These are phyloP conservation scores for Tachycineta bicolor DNA, from an alignment of 2,113 vertebrate species.

Conservation along the genomic window DNA sequence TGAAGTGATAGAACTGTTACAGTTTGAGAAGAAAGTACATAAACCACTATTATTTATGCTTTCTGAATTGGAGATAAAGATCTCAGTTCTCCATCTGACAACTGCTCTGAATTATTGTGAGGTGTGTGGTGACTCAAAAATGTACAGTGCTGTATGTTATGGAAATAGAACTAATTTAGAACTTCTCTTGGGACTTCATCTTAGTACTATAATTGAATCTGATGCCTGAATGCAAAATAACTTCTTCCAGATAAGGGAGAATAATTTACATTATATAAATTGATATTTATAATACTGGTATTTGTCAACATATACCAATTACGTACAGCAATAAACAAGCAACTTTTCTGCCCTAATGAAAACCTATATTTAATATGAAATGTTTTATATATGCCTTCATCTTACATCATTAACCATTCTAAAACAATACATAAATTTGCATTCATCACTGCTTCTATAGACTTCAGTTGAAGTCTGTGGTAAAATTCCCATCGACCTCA, in stretches of 20 bases:
- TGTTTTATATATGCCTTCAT: background rate
- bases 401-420: background rate
- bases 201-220: constrained; percentile 9
- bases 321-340: background rate
- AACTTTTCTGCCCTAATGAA: background rate
- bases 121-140: background rate
- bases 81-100: background rate
- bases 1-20: background rate
- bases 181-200: constrained; percentile 2
- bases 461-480: background rate
- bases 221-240: constrained; percentile 14
- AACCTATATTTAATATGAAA: background rate
- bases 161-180: background rate
- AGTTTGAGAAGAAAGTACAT: background rate
- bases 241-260: background rate
- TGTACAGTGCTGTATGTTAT: background rate
- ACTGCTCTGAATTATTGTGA: background rate
- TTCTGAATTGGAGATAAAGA: constrained; percentile 9
- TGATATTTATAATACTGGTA: background rate
- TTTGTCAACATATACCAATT: background rate
- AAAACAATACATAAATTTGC: background rate
- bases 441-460: background rate
- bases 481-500: background rate
- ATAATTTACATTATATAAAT: background rate
- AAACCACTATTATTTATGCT: background rate